These are phyloP conservation scores for Equus quagga DNA, from an alignment of 2,113 vertebrate genomes.

Conservation along the genomic window DNA sequence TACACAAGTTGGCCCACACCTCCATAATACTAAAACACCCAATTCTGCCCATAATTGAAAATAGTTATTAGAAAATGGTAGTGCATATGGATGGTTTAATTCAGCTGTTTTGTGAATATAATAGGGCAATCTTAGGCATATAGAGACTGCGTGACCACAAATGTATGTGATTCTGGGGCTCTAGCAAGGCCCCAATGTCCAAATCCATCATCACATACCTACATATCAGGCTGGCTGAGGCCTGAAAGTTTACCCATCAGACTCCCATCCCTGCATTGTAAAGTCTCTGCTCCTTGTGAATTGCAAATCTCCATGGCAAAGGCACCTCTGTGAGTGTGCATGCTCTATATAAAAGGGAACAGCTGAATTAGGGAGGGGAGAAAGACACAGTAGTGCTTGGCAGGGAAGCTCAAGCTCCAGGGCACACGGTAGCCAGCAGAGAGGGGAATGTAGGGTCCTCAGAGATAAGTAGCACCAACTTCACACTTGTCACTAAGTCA, in stretches of 20 bases:
- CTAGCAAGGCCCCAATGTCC: background rate
- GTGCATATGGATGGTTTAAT: background rate
- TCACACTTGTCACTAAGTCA: background rate
- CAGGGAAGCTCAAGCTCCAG: background rate
- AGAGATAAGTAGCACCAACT: background rate
- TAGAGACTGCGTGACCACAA: background rate
- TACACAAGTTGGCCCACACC: background rate
- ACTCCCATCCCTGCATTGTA: background rate
- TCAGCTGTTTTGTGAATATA: background rate
- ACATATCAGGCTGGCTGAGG: background rate
- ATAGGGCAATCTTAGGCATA: background rate
- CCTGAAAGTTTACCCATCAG: background rate
- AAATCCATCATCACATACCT: background rate
- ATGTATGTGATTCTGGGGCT: background rate
- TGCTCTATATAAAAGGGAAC: fast-evolving
- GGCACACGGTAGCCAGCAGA: background rate
- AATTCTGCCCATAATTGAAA: background rate
- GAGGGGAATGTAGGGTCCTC: background rate
- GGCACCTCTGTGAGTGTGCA: no score
- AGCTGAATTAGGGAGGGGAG: no score
- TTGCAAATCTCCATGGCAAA: fast-evolving
- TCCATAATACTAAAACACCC: background rate
- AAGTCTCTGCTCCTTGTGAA: background rate
- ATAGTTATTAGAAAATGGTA: background rate
- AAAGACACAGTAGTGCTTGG: background rate